These are phyloP conservation scores for Andrena cerasifolii DNA, from an alignment of 1,140 invertebrate genomes.

Conservation along the genomic window DNA sequence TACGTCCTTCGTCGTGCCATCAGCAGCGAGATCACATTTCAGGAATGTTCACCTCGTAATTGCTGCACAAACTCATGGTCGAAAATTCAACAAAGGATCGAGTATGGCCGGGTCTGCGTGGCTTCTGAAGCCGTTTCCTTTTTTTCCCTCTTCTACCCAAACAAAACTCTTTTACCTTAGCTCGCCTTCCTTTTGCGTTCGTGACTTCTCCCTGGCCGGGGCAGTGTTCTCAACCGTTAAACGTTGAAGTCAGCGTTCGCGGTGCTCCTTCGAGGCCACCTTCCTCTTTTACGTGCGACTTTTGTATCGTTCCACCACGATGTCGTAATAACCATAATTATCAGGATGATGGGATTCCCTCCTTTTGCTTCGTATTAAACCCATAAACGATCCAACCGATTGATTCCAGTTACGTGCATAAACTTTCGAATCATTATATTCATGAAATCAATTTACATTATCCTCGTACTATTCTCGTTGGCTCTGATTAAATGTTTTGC, in stretches of 20 bases:
- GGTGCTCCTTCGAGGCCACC: conserved; percentile 12
- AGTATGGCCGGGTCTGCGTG: conserved; percentile 16
- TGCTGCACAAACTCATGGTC: conserved; percentile 41
- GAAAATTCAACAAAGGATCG: conserved; percentile 57
- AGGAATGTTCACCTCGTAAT: conserved; percentile 42
- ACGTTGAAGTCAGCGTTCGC: not conserved
- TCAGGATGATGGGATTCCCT: not conserved
- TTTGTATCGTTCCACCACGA: not conserved
- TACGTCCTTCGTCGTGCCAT: not conserved
- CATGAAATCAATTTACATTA: not conserved
- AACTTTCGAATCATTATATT: not conserved
- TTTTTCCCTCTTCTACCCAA: conserved; percentile 60
- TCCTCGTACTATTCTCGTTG: not conserved
- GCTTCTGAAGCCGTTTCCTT: conserved; percentile 57
- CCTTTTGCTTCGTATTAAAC: not conserved
- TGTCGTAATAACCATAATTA: conserved; percentile 4
- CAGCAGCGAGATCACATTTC: conserved; percentile 1
- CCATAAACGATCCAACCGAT: not conserved
- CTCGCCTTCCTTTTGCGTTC: conserved; percentile 61
- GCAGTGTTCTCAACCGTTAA: conserved; percentile 60
- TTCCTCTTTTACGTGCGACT: conserved; percentile 5
- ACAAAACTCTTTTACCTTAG: conserved; percentile 65
- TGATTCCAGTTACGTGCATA: not conserved
- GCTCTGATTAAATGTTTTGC: not conserved
- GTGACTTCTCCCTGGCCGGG: conserved; percentile 61